Evolutionary conservation across 2,888 invertebrate species (phyloP), one percentile per base, ranked within the genome.

Genomic region (Apodemia zela): DNA sequence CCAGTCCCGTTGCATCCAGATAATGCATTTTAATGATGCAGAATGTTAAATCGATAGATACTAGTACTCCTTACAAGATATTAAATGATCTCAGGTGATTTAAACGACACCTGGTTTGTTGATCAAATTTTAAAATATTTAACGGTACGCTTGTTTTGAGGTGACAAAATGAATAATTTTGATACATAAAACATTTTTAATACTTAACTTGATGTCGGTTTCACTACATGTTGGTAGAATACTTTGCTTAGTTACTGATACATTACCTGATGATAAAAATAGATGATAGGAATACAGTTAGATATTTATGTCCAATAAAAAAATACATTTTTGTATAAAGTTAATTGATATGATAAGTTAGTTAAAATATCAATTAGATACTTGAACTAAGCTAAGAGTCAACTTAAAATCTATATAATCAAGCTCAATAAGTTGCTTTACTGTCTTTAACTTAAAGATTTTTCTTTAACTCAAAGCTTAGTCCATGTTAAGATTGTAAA

Each of bases 21-120:
- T 90, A 89, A 89, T 89, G 89, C 84, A 89, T 93, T 93, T 93
- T 93, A 93, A 90, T 93, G 93, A 82, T 85, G 88, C 74, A 72
- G 85, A 87, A 84, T 86, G 82, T 79, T 75, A 81, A 80, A 75
- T 85, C 87, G 80, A 87, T 83, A 78, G 78, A 77, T 77, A 74
- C 75, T 72, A 70, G 71, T 67, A 72, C 70, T 72, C 75, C 77
- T 82, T 79, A 73, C 75, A 72, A 72, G 73, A 74, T 77, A 81
- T 85, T 83, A 82, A 69, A 71, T 73, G 68, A 65, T 70, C 70
- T 76, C 75, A 74, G 71, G 71, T 74, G 82, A 84, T 75, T 82
- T 82, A 81, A 83, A 74, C 76, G 76, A 77, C 82, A 83, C 78
- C 81, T 80, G 81, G 77, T 68, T 68, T 67, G 67, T 70, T 77